phyloP scores from a whole-genome alignment of 2,113 vertebrate genomes.

The Colossoma macropomum region DNA sequence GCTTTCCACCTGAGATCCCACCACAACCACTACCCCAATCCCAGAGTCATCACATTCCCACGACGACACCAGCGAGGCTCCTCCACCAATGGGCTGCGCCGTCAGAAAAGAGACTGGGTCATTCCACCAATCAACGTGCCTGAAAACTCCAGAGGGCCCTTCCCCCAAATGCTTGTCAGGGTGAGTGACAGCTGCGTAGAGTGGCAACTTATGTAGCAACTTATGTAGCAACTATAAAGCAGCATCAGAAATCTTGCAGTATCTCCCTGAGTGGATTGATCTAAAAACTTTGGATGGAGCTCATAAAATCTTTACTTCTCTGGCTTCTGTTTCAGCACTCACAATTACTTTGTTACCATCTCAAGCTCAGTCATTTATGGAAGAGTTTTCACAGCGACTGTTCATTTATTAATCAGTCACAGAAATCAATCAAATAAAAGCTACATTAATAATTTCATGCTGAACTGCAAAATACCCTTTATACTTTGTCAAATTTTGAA shows the following conservation, averaged over 20 bases:
- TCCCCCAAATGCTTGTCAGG: slow-evolving; percentile 95
- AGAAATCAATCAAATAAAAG: neutral
- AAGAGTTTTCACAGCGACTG: slow-evolving; percentile 6
- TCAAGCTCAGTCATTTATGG: neutral
- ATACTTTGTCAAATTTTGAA: neutral
- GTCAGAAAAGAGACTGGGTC: slow-evolving; percentile 99
- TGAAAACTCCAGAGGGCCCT: slow-evolving; percentile 94
- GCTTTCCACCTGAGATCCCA: slow-evolving; percentile 65
- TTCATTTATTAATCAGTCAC: slow-evolving; percentile 12
- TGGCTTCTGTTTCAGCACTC: neutral
- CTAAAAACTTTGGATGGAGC: neutral
- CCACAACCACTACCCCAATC: slow-evolving; percentile 76
- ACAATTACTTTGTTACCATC: slow-evolving; percentile 1
- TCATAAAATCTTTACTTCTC: slow-evolving; percentile 15
- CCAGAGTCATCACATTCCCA: slow-evolving; percentile 80
- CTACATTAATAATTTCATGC: neutral
- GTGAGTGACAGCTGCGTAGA: slow-evolving; percentile 82
- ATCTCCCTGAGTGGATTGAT: neutral
- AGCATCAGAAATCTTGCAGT: neutral
- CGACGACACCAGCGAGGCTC: slow-evolving; percentile 78
- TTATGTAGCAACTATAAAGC: neutral
- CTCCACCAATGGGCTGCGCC: slow-evolving; percentile 80
- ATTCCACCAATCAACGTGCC: slow-evolving; percentile 98
- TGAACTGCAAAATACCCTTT: neutral
- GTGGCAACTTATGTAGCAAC: neutral